A percentile compares a stretch with the other conserved stretches of the same genome.
Evolutionary conservation across 2,113 vertebrate genomes (phyloP).

Genomic region (Tetraodon nigroviridis): DNA sequence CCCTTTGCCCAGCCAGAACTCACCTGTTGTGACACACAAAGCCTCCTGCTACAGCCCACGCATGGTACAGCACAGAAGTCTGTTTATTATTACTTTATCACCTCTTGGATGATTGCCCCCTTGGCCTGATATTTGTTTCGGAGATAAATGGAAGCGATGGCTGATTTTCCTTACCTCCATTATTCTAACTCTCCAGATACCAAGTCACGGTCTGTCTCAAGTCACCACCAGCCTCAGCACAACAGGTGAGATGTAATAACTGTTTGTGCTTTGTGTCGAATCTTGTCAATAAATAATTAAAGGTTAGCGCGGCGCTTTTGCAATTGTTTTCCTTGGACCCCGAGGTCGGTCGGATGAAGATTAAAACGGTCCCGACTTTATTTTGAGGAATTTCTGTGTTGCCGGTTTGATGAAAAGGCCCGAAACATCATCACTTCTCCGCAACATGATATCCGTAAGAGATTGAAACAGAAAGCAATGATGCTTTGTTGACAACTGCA

Average conservation of each 20-base stretch:
- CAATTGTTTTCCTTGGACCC: constrained; percentile 21
- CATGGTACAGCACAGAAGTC: constrained; percentile 15
- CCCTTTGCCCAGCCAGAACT: constrained; percentile 78
- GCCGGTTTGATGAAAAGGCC: constrained; percentile 35
- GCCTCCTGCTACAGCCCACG: constrained; percentile 80
- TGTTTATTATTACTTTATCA: too few species aligned
- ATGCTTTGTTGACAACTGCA: constrained; percentile 43
- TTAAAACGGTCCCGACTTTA: constrained; percentile 38
- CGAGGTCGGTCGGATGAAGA: constrained; percentile 19
- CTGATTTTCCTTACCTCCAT: constrained; percentile 11
- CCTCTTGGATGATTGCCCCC: not conserved
- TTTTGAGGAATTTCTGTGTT: constrained; percentile 27
- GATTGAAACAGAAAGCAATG: constrained; percentile 46
- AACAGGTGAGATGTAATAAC: constrained; percentile 66
- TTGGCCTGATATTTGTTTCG: constrained; percentile 9
- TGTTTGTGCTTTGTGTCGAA: constrained; percentile 15
- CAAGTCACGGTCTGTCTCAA: constrained; percentile 72
- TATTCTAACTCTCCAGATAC: constrained; percentile 56
- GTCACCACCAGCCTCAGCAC: constrained; percentile 73
- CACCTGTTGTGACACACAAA: constrained; percentile 73
- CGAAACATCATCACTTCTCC: constrained; percentile 26
- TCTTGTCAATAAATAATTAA: constrained; percentile 46
- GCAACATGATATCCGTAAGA: constrained; percentile 21
- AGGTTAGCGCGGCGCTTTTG: constrained; percentile 10
- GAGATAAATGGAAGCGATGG: constrained; percentile 7